Conservation (phyloP, 1,140 invertebrate species). For the Sycobia sp. region DNA sequence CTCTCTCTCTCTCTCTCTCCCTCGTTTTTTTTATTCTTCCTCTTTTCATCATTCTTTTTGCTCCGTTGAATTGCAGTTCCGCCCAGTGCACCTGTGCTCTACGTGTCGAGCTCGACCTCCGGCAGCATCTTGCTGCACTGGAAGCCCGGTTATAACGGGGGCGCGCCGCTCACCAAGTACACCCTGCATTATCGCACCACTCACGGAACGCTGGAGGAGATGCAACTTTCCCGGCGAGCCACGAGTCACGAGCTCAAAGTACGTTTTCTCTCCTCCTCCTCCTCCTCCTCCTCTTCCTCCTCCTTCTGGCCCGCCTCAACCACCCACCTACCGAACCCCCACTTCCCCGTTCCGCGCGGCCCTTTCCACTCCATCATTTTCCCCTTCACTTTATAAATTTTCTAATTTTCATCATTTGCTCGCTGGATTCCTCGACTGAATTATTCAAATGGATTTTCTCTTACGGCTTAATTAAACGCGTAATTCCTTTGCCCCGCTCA, state of each 20-base stretch:
- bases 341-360: too few species aligned
- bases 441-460: slow-evolving; percentile 5
- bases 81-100: slow-evolving; percentile 71
- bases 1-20: too few species aligned
- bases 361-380: slow-evolving; percentile 4
- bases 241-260: slow-evolving; percentile 73
- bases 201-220: slow-evolving; percentile 70
- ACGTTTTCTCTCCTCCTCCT: neutral
- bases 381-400: slow-evolving; percentile 4
- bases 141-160: slow-evolving; percentile 74
- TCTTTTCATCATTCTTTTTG: too few species aligned
- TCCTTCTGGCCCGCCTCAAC: neutral
- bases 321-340: too few species aligned
- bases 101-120: slow-evolving; percentile 74
- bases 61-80: slow-evolving; percentile 60
- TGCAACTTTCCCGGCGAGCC: slow-evolving; percentile 68
- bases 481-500: neutral
- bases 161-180: slow-evolving; percentile 70
- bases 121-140: slow-evolving; percentile 74
- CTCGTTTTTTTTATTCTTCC: too few species aligned
- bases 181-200: slow-evolving; percentile 71
- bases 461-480: slow-evolving; percentile 11
- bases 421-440: neutral
- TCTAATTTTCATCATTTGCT: slow-evolving; percentile 13
- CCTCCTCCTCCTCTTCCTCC: neutral